Evolutionary conservation across 92 coral and sea anemone genomes (phyloP).

Genomic region (Muricea muricata): DNA sequence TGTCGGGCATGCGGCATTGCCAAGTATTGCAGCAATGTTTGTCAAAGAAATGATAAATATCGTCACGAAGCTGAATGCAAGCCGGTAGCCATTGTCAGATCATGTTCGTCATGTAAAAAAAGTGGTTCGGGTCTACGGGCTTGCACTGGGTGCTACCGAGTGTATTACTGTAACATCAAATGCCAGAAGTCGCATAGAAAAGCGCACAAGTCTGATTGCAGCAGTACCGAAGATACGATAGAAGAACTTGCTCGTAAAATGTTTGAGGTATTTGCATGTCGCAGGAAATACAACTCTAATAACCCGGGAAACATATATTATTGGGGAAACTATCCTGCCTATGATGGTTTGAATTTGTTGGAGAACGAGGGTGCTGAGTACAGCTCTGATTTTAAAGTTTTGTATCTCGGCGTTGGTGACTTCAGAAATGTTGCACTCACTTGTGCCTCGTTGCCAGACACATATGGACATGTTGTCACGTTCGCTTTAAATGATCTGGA

Average conservation of each 20-base stretch:
- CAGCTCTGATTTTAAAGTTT: slow-evolving; percentile 52
- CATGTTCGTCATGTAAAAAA: slow-evolving; percentile 10
- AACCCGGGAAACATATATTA: slow-evolving; percentile 57
- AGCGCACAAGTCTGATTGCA: neutral
- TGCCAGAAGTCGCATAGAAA: slow-evolving; percentile 2
- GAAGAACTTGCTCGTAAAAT: neutral
- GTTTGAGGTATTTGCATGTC: neutral
- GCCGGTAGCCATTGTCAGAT: slow-evolving; percentile 6
- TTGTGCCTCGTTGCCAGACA: slow-evolving; percentile 58
- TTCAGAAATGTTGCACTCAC: slow-evolving; percentile 71
- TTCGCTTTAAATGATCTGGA: slow-evolving; percentile 75
- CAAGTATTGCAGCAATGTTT: slow-evolving; percentile 14
- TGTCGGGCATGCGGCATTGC: slow-evolving; percentile 1
- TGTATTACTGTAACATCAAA: neutral
- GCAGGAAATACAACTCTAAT: neutral
- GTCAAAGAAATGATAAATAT: slow-evolving; percentile 1
- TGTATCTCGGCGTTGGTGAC: slow-evolving; percentile 85
- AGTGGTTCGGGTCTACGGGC: neutral
- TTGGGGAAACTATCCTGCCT: slow-evolving; percentile 84
- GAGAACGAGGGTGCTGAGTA: slow-evolving; percentile 75
- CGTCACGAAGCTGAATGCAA: slow-evolving; percentile 5
- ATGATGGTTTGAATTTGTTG: slow-evolving; percentile 73
- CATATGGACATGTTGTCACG: slow-evolving; percentile 55
- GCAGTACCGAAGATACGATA: neutral
- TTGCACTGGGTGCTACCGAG: slow-evolving; percentile 22